Conservation (phyloP, 2,113 vertebrate genomes). For the Neomonachus schauinslandi region DNA sequence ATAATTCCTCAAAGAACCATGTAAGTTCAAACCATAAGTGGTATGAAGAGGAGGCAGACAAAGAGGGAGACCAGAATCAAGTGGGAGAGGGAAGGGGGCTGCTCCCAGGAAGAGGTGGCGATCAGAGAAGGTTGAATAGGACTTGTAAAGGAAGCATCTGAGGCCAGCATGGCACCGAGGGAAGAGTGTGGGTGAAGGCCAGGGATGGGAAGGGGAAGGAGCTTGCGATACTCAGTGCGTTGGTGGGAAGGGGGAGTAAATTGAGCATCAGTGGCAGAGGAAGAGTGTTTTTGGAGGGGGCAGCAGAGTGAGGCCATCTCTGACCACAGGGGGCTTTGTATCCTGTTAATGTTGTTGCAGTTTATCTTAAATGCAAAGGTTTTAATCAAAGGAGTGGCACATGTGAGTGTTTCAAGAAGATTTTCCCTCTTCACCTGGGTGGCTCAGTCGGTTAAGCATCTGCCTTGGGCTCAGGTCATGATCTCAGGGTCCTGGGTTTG, state of each 20-base stretch:
- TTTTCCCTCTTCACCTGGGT: background rate
- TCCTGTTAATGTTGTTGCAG: background rate
- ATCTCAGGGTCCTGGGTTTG: background rate
- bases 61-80: no score
- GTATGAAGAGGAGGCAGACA: background rate
- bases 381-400: background rate
- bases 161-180: background rate
- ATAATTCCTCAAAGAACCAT: background rate
- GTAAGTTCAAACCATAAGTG: background rate
- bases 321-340: background rate
- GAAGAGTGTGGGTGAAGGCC: no score
- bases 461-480: background rate
- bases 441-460: background rate
- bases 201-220: accelerated
- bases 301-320: background rate
- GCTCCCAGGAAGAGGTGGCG: accelerated
- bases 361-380: background rate
- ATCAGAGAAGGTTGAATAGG: accelerated
- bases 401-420: background rate
- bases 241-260: background rate
- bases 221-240: accelerated
- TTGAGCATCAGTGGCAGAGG: accelerated
- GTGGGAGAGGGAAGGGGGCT: background rate
- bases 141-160: background rate
- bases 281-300: background rate